These are phyloP conservation scores for Passer montanus DNA, from an alignment of 2,113 vertebrate genomes.

Conservation along the genomic window DNA sequence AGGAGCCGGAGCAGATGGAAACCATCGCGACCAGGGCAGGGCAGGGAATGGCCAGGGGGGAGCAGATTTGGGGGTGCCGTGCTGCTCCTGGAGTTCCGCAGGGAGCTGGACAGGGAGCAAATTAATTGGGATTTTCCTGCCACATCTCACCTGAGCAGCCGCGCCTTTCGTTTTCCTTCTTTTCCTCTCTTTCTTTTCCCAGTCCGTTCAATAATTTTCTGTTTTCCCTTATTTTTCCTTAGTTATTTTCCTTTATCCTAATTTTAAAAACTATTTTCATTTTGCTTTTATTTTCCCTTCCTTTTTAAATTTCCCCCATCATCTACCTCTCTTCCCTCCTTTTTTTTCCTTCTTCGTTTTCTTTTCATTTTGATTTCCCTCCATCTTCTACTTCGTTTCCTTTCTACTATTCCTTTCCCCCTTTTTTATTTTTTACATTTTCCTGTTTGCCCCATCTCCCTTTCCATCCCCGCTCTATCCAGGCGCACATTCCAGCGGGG, in stretches of 20 bases:
- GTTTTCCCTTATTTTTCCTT: background rate
- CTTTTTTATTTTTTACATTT: background rate
- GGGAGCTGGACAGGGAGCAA: background rate
- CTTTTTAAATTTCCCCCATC: background rate
- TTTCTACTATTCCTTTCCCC: rapidly evolving
- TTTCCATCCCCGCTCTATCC: background rate
- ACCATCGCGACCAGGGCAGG: background rate
- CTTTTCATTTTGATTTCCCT: background rate
- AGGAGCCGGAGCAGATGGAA: background rate
- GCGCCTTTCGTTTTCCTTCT: background rate
- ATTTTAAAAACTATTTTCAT: background rate
- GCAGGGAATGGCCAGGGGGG: background rate
- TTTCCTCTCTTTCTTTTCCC: background rate
- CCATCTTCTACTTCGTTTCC: background rate
- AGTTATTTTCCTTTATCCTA: background rate
- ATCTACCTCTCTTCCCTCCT: no score
- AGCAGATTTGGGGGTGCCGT: background rate
- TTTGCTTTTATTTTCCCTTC: background rate
- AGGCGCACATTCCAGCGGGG: background rate
- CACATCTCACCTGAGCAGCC: background rate
- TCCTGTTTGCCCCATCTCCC: background rate
- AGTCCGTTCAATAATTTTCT: background rate
- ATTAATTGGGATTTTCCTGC: background rate
- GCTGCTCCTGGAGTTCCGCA: background rate
- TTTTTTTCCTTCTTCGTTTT: rapidly evolving